These are phyloP conservation scores for Eulemur albifrons DNA, from an alignment of 2,797 vertebrate genomes.

Conservation along the genomic window DNA sequence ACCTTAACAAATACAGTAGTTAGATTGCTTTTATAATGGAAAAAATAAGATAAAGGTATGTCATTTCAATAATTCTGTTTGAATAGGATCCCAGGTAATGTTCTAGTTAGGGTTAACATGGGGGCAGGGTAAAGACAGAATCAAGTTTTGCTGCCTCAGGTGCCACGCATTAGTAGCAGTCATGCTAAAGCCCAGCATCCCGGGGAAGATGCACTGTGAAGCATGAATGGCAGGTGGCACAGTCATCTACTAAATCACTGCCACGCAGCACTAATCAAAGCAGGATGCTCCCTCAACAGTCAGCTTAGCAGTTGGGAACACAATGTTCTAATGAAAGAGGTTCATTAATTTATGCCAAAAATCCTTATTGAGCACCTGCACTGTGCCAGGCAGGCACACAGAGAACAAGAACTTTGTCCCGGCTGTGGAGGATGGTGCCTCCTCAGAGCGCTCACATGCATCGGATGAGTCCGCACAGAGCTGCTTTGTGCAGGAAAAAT, in stretches of 20 bases:
- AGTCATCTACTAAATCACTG: background rate
- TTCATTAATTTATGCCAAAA: background rate
- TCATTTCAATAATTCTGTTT: slow-evolving; percentile 1
- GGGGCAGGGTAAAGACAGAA: background rate
- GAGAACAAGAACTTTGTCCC: background rate
- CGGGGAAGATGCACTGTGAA: background rate
- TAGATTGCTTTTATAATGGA: background rate
- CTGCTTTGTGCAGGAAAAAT: background rate
- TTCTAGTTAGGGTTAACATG: background rate
- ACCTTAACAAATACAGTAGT: background rate
- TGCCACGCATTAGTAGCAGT: background rate
- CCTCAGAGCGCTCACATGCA: background rate
- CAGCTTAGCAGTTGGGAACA: background rate
- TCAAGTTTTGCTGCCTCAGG: background rate
- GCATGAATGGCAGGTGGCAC: background rate
- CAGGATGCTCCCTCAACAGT: background rate
- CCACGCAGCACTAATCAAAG: background rate
- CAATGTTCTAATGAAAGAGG: background rate
- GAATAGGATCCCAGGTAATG: background rate
- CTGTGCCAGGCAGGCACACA: background rate
- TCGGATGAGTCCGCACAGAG: background rate
- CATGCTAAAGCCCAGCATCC: background rate
- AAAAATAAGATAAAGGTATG: background rate
- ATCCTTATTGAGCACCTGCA: background rate
- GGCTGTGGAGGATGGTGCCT: background rate